Conservation (phyloP, 2,888 invertebrate genomes). For the Adelphocoris suturalis region DNA sequence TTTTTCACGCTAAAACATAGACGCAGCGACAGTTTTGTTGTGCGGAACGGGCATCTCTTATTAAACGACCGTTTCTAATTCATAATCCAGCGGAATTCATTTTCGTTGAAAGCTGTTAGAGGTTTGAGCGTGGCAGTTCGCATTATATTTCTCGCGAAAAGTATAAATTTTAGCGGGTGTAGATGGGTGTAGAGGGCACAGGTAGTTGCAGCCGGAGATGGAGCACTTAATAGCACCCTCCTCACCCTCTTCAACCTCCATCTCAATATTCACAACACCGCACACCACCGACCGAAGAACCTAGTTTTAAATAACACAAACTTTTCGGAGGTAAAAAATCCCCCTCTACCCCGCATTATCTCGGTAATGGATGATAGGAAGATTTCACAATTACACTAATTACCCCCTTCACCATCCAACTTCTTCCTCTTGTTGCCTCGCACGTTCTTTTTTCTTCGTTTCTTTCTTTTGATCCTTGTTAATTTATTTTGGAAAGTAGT, state of each 20-base stretch:
- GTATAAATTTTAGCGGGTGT: constrained; percentile 4
- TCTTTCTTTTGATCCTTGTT: background rate
- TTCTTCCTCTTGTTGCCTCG: background rate
- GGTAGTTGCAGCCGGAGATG: constrained; percentile 19
- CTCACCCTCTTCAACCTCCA: background rate
- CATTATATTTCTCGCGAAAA: background rate
- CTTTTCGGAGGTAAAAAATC: constrained; percentile 29
- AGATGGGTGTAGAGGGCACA: background rate
- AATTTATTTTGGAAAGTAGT: constrained; percentile 12
- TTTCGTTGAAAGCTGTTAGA: background rate
- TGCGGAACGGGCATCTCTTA: constrained; percentile 12
- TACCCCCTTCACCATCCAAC: background rate
- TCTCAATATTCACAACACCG: background rate
- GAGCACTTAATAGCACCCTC: constrained; percentile 2
- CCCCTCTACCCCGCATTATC: constrained; percentile 3
- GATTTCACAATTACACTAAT: constrained; percentile 60
- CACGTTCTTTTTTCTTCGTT: background rate
- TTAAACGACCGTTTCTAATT: constrained; percentile 28
- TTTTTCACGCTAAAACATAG: constrained; percentile 2
- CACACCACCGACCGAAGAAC: background rate
- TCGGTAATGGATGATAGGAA: constrained; percentile 50
- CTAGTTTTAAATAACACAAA: constrained; percentile 17
- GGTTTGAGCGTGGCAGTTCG: constrained; percentile 17
- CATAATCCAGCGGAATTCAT: constrained; percentile 17
- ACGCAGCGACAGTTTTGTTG: background rate